Percentiles rank a stretch among this genome's conserved stretches.
phyloP scores from a whole-genome alignment of 2,113 vertebrate species.

The Stomatorhinus ivindoensis region DNA sequence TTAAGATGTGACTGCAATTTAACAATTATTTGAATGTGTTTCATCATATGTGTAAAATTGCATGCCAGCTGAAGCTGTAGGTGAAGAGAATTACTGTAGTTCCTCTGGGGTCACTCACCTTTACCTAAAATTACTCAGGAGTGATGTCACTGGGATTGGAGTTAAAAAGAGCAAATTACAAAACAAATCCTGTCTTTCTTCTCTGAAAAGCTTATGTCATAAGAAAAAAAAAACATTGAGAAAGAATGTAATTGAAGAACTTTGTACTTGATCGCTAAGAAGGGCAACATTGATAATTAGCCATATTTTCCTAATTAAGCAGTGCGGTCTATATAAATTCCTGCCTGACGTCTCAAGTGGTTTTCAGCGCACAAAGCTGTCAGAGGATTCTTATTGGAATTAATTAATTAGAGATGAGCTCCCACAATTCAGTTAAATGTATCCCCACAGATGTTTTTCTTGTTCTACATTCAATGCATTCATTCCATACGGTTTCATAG shows the following conservation, averaged over 20 bases:
- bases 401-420: constrained; percentile 60
- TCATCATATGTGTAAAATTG: constrained; percentile 12
- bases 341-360: constrained; percentile 49
- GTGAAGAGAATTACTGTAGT: neutral
- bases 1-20: neutral
- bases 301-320: constrained; percentile 61
- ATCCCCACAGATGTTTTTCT: constrained; percentile 48
- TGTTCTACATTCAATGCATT: constrained; percentile 41
- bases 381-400: constrained; percentile 53
- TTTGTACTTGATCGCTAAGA: constrained; percentile 28
- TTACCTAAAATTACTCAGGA: neutral
- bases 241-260: neutral
- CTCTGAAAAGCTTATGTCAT: neutral
- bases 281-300: constrained; percentile 65
- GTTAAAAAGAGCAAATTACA: neutral
- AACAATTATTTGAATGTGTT: neutral
- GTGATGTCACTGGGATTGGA: neutral
- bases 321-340: constrained; percentile 55
- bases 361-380: constrained; percentile 48
- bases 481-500: constrained; percentile 23
- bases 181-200: neutral
- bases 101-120: neutral
- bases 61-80: constrained; percentile 17
- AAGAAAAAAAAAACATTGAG: neutral
- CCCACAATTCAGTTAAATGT: constrained; percentile 49